Percentiles rank a stretch among this genome's conserved stretches.
These are phyloP conservation scores for Pomacea maculata DNA, from an alignment of 1,140 invertebrate genomes.

Conservation along the genomic window DNA sequence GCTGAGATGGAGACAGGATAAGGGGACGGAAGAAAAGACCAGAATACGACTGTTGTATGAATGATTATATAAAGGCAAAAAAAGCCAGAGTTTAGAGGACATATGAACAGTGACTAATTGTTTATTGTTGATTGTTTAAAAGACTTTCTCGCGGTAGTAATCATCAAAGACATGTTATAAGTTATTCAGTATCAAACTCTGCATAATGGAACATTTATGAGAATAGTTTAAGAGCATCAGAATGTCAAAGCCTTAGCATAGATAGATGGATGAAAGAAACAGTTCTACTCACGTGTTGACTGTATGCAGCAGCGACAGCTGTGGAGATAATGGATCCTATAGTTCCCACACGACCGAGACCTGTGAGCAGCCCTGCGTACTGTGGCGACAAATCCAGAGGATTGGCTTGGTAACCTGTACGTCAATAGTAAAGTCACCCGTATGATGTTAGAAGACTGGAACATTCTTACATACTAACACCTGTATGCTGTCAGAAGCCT, in stretches of 20 bases:
- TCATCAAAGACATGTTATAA: neutral
- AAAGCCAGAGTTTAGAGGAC: too few species aligned
- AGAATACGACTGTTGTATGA: too few species aligned
- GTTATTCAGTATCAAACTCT: neutral
- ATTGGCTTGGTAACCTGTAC: slow-evolving; percentile 50
- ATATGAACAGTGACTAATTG: too few species aligned
- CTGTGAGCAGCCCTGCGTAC: slow-evolving; percentile 45
- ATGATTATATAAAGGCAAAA: too few species aligned
- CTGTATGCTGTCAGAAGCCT: neutral
- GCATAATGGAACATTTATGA: neutral
- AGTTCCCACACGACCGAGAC: slow-evolving; percentile 43
- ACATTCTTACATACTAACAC: neutral
- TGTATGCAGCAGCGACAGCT: slow-evolving; percentile 24
- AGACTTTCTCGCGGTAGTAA: too few species aligned
- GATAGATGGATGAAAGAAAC: neutral
- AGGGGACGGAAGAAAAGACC: neutral
- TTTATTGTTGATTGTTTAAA: too few species aligned
- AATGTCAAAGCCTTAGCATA: neutral
- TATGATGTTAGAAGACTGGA: too few species aligned
- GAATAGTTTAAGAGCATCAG: neutral
- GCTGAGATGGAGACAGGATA: neutral
- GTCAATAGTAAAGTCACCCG: neutral
- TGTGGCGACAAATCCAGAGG: slow-evolving; percentile 48
- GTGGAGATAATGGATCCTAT: slow-evolving; percentile 42
- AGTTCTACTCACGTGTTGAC: slow-evolving; percentile 8